Percentiles rank a stretch among this genome's conserved stretches.
phyloP scores from a whole-genome alignment of 1,140 invertebrate species.

The Drosophila parvula region DNA sequence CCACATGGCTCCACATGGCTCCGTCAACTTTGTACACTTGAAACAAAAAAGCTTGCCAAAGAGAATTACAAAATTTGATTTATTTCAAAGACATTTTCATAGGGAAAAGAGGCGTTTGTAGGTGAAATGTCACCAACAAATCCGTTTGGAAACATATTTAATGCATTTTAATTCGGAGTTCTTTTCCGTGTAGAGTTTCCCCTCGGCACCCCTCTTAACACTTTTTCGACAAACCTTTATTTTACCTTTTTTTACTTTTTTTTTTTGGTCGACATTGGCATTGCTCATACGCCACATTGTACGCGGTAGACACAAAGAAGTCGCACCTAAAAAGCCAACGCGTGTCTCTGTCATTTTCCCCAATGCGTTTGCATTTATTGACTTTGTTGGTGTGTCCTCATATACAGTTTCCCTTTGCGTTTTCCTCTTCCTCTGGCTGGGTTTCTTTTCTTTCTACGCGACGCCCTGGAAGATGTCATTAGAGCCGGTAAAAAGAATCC shows the following conservation, averaged over 20 bases:
- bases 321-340: slow-evolving; percentile 53
- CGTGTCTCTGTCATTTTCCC: slow-evolving; percentile 52
- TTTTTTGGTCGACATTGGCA: slow-evolving; percentile 2
- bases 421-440: slow-evolving; percentile 6
- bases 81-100: background rate
- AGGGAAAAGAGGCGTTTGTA: background rate
- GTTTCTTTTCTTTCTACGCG: slow-evolving; percentile 29
- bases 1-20: slow-evolving; percentile 42
- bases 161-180: background rate
- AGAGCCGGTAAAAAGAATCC: slow-evolving; percentile 28
- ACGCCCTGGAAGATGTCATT: slow-evolving; percentile 52
- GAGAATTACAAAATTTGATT: no score
- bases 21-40: background rate
- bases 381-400: slow-evolving; percentile 27
- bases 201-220: background rate
- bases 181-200: background rate
- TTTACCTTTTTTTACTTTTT: slow-evolving; percentile 9
- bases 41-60: background rate
- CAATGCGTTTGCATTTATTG: slow-evolving; percentile 61
- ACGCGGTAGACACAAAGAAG: slow-evolving; percentile 22
- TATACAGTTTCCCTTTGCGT: slow-evolving; percentile 7
- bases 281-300: slow-evolving; percentile 46
- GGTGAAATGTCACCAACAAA: background rate
- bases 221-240: background rate
- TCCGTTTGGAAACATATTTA: background rate